Percentiles rank a stretch among this genome's conserved stretches.
Evolutionary conservation across 2,888 invertebrate species (phyloP).

Genomic region (Ophion ventricosus): DNA sequence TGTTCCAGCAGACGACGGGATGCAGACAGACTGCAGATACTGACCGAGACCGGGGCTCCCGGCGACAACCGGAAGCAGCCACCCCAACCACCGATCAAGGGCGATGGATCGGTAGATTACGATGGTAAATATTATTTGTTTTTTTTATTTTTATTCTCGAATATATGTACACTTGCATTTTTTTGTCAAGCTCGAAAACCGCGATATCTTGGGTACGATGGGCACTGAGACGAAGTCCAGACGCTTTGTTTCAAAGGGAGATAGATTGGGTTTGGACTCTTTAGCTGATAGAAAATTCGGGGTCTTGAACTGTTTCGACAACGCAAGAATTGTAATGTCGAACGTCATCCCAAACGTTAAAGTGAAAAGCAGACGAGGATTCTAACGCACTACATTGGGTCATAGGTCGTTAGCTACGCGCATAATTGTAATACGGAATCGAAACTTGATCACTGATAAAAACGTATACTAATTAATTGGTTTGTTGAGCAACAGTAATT

Average conservation of each 20-base stretch:
- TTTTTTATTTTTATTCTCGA: too few relatives aligned
- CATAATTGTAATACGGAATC: neutral
- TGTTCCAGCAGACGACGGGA: conserved; percentile 77
- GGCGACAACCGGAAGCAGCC: conserved; percentile 78
- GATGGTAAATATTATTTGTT: conserved; percentile 86
- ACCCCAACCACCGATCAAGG: conserved; percentile 84
- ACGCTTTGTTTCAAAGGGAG: neutral
- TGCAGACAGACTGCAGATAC: conserved; percentile 72
- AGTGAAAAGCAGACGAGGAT: neutral
- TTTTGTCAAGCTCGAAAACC: too few relatives aligned
- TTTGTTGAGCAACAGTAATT: neutral
- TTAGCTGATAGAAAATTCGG: neutral
- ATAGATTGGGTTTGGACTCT: neutral
- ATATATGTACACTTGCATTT: too few relatives aligned
- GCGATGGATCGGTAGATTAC: conserved; percentile 91
- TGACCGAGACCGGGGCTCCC: conserved; percentile 67
- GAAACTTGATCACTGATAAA: neutral
- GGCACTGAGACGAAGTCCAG: neutral
- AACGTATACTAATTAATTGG: neutral
- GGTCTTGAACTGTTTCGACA: neutral
- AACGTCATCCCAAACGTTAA: neutral
- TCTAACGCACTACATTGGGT: neutral
- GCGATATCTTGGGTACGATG: too few relatives aligned
- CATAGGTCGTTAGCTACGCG: neutral
- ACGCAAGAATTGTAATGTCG: neutral